Base-by-base conservation (phyloP, 2,113 vertebrate species). In the Heterocephalus glaber region DNA sequence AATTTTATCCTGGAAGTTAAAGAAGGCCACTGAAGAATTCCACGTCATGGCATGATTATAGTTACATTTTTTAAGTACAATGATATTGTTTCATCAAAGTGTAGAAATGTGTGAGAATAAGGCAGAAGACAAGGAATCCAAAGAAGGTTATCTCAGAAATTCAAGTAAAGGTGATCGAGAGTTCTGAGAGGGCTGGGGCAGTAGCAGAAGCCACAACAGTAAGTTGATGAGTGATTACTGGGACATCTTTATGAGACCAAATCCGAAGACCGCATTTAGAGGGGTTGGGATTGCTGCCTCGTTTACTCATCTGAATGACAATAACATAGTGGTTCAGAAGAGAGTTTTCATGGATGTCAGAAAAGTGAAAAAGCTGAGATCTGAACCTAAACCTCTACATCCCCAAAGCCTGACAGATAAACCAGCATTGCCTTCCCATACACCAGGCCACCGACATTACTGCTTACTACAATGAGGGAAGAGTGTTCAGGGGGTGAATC, bases 301-400 rank as follows among this genome's bases (percentile, higher is more conserved):
- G 16, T 19, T 80, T 84, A 17, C 22, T 91, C 24, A n/a, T 22
- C 66, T 76, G 83, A 93, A 41, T 26, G 49, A 5, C 84, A 65
- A 33, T 41, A 44, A 56, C 38, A 58, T 26, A 76, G 80, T 44
- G 84, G 28, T 60, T 49, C 60, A 66, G 54, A 61, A 19, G 56
- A 60, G 56, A 95, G 61, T 89, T 68, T 63, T 72, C 74, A 81
- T 49, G 86, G 54, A 76, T 86, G 20, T 44, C 49, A 86, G 89
- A 66, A 20, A 72, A 77, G 11, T 47, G 1, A 14, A 66, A 72
- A 86, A 70, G 52, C 52, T 96, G 68, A 86, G 7, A 70, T 66
- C 81, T 87, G 22, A 66, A 76, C 30, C 49, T 33, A 90, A 95
- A 44, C 22, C 33, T 19, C 56, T 66, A 2, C 30, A 35, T 76